Percentiles rank a stretch among this genome's conserved stretches.
Conservation (phyloP, 1,140 invertebrate genomes). For the Eumeta japonica region DNA sequence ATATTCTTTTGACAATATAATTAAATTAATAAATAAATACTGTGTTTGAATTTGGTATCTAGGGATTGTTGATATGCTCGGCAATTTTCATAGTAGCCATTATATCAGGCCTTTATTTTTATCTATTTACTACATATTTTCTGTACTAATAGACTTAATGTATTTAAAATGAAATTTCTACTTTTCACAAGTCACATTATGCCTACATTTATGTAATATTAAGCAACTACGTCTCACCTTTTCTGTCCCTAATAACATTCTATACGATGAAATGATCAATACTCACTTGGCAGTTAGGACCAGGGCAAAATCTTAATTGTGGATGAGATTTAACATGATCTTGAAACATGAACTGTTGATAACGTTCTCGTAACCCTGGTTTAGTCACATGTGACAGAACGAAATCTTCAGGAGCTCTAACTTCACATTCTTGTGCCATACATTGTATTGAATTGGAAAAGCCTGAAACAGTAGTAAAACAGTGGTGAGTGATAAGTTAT, state of each 20-base stretch:
- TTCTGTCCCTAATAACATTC: too few species aligned
- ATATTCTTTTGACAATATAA: too few species aligned
- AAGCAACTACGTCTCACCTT: neutral
- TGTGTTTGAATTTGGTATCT: too few species aligned
- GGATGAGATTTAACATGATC: slow-evolving; percentile 95
- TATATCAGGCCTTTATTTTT: neutral
- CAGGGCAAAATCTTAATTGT: slow-evolving; percentile 90
- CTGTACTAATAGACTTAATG: neutral
- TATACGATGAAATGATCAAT: neutral
- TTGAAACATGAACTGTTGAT: slow-evolving; percentile 92
- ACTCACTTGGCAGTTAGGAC: slow-evolving; percentile 88
- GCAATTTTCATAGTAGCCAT: too few species aligned
- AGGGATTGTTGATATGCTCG: too few species aligned
- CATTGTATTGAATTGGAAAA: slow-evolving; percentile 86
- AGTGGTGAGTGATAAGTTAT: neutral
- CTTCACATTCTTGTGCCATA: slow-evolving; percentile 91
- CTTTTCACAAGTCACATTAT: neutral
- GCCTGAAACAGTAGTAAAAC: slow-evolving; percentile 24
- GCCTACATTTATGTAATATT: neutral
- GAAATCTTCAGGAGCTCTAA: slow-evolving; percentile 94
- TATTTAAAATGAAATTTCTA: neutral
- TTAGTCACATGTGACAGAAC: slow-evolving; percentile 81
- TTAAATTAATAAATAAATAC: too few species aligned
- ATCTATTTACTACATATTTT: neutral
- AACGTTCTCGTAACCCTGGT: slow-evolving; percentile 81